Percentiles rank a stretch among this genome's conserved stretches.
Conservation (phyloP, 2,797 vertebrate species). For the Lycodopsis pacificus region DNA sequence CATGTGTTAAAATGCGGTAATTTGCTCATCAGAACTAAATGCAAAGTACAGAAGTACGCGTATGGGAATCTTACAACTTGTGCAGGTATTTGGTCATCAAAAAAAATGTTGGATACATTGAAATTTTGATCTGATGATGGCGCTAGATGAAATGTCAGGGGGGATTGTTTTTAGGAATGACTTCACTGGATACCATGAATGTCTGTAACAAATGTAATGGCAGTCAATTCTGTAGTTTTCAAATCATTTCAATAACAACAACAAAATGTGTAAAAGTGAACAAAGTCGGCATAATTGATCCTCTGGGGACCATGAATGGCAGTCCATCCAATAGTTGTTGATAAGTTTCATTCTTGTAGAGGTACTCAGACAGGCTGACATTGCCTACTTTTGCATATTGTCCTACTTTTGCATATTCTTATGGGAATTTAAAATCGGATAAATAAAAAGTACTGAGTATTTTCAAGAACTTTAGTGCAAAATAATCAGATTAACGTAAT, state of each 20-base stretch:
- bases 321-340: background rate
- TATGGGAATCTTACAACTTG: background rate
- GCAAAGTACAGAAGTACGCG: background rate
- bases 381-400: background rate
- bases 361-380: background rate
- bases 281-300: background rate
- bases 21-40: background rate
- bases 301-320: background rate
- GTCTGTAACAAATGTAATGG: background rate
- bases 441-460: background rate
- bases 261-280: background rate
- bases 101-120: background rate
- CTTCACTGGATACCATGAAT: background rate
- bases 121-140: background rate
- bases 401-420: background rate
- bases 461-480: background rate
- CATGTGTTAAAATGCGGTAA: background rate
- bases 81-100: background rate
- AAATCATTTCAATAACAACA: background rate
- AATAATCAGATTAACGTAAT: background rate
- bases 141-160: background rate
- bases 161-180: background rate
- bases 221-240: background rate
- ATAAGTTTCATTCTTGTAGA: background rate
- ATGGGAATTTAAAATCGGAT: background rate